Evolutionary conservation across 2,797 vertebrate genomes (phyloP), one percentile per base, ranked within the genome.

Genomic region (Benthosema pterotum): DNA sequence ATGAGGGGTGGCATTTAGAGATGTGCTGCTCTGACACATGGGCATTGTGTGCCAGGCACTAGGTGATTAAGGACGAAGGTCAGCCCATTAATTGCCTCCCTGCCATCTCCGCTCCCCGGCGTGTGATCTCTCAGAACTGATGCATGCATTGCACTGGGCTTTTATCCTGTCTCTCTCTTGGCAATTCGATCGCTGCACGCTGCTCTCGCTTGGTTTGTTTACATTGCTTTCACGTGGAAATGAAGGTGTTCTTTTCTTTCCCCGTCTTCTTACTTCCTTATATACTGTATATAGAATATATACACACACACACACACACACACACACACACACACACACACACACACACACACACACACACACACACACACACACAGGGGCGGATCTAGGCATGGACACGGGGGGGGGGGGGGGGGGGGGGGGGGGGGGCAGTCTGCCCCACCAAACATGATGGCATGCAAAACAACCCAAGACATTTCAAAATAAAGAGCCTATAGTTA

Each of bases 1-100:
- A 93, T 93, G 90, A 92, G 89, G 87, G 89, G 83, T 93, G 92
- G 89, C 90, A 92, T 93, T 93, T 91, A 87, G 88, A 92, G 90
- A 90, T 82, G 88, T 85, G 88, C 87, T 78, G 81, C 87, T 87
- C 84, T 89, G 90, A 91, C 89, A 89, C 90, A 81, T 83, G 88
- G 90, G 89, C 85, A 91, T 91, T 91, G 88, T 87, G 86, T 92
- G 88, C 90, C 89, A 89, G 90, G 85, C 87, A 75, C 75, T 75
- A 88, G 89, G 84, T 91, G 89, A 91, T 92, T 92, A 91, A 89
- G 89, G 88, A 91, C 87, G 87, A 92, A 93, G 91, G 91, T 91
- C 91, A 91, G 83, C 84, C 87, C 78, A 87, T 91, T 92, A 92
- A 93, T 92, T 92, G 91, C 89, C 89, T 88, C 77, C 83, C 86